Conservation (phyloP, 2,113 vertebrate species). For the Indicator indicator region DNA sequence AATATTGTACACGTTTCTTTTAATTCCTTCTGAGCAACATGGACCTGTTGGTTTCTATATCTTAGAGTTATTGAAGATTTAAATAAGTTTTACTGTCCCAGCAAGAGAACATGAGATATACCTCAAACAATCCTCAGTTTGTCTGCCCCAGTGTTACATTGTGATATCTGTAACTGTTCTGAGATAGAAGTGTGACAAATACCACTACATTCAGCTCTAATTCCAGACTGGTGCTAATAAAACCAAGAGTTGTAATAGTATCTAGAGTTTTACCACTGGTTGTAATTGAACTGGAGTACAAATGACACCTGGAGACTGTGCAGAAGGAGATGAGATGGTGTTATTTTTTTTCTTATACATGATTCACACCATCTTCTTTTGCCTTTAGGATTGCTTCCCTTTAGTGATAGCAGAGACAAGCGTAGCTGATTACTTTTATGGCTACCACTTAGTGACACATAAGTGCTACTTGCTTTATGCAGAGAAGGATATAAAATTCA, state of each 20-base stretch:
- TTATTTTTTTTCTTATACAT: conserved; percentile 9
- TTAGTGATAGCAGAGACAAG: background rate
- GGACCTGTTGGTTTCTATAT: background rate
- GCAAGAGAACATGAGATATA: background rate
- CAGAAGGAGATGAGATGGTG: background rate
- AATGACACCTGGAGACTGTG: background rate
- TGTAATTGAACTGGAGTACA: background rate
- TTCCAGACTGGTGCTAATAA: background rate
- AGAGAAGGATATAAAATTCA: background rate
- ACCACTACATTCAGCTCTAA: background rate
- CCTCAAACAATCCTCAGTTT: background rate
- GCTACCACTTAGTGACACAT: background rate
- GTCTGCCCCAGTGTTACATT: background rate
- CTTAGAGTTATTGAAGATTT: background rate
- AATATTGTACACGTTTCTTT: background rate
- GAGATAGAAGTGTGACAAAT: background rate
- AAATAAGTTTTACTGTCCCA: background rate
- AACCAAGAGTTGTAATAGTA: background rate
- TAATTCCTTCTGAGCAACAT: background rate
- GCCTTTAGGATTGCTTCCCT: background rate
- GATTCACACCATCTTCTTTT: background rate
- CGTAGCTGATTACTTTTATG: background rate
- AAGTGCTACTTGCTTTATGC: background rate
- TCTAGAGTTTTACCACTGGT: background rate
- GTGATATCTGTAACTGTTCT: background rate